Base-by-base conservation (phyloP, 2,113 vertebrate species). In the Gasterosteus aculeatus region DNA sequence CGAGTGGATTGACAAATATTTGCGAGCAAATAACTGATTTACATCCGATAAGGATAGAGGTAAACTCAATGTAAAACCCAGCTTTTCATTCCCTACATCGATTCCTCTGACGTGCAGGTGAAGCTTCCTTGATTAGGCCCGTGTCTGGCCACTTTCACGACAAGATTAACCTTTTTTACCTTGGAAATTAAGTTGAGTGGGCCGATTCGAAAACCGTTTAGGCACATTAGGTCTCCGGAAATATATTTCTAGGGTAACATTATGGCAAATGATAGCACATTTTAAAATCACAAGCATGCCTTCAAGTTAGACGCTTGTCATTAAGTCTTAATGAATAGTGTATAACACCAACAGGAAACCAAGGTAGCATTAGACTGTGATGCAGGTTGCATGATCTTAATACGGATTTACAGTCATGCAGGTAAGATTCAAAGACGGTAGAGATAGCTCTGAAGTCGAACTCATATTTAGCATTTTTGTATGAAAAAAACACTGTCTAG, bases 1-100 rank as follows among this genome's bases (percentile, higher is more conserved):
- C 54, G 12, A 58, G 68, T 65, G 76, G 72, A 83, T 78, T 56
- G 41, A 41, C 65, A 51, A 84, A 85, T 76, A 79, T 86, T 82
- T 56, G 85, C 81, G 72, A 87, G 80, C 71, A 79, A 86, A 85
- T 87, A 73, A 73, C 69, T 77, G 70, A 89, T 92, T 91, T 82
- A 82, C 82, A 86, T 80, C 39, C 0, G 35, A 89, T 84, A 64
- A 75, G 64, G 76, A 80, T 58, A 65, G 33, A 53, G 51, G 57
- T 79, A 86, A 85, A 83, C 80, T 81, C 77, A 84, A 57, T 49
- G 59, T 73, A 81, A 82, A 57, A 29, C 82, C 54, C 87, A 91
- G 88, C 88, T 90, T 88, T 72, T 85, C 72, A 2, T 73, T 63
- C 38, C 74, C 76, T 69, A 60, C 77, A 60, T 78, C 76, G 15